Conservation (phyloP, 2,888 invertebrate genomes). For the Latheticus oryzae region DNA sequence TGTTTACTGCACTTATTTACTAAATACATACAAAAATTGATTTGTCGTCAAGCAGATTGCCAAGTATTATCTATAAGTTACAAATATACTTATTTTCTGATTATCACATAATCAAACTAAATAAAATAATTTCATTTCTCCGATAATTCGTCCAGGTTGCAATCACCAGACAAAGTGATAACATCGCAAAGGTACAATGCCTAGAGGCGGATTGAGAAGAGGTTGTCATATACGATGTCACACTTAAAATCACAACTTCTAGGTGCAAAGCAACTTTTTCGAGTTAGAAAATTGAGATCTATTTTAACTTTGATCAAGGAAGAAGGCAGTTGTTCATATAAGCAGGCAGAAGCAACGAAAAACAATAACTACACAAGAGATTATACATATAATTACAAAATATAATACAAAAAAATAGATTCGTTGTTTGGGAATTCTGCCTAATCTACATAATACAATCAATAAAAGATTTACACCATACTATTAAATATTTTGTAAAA, state of each 20-base stretch:
- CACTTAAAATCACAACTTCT: constrained; percentile 42
- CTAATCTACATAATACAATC: constrained; percentile 37
- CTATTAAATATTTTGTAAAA: constrained; percentile 56
- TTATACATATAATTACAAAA: constrained; percentile 43
- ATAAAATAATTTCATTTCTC: constrained; percentile 27
- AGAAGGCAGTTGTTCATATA: constrained; percentile 25
- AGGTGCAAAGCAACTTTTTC: constrained; percentile 51
- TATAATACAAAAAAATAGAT: constrained; percentile 36
- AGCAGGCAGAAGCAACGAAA: constrained; percentile 48
- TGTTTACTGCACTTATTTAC: constrained; percentile 40
- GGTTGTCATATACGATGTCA: constrained; percentile 29
- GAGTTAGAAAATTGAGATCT: constrained; percentile 54
- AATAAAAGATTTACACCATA: constrained; percentile 45
- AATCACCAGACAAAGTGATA: constrained; percentile 16
- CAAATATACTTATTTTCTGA: constrained; percentile 39
- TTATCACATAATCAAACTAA: constrained; percentile 43
- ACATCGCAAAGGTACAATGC: constrained; percentile 13
- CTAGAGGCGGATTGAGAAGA: constrained; percentile 19
- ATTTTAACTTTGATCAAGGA: constrained; percentile 45
- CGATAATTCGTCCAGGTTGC: constrained; percentile 19
- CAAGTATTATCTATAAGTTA: constrained; percentile 35
- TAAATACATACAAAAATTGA: constrained; percentile 37
- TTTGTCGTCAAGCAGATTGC: constrained; percentile 28
- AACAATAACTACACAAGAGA: constrained; percentile 41
- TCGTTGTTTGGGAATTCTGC: constrained; percentile 39